A percentile compares a stretch with the other conserved stretches of the same genome.
Evolutionary conservation across 2,888 invertebrate species (phyloP).

Genomic region (Pollenia griseotomentosa): DNA sequence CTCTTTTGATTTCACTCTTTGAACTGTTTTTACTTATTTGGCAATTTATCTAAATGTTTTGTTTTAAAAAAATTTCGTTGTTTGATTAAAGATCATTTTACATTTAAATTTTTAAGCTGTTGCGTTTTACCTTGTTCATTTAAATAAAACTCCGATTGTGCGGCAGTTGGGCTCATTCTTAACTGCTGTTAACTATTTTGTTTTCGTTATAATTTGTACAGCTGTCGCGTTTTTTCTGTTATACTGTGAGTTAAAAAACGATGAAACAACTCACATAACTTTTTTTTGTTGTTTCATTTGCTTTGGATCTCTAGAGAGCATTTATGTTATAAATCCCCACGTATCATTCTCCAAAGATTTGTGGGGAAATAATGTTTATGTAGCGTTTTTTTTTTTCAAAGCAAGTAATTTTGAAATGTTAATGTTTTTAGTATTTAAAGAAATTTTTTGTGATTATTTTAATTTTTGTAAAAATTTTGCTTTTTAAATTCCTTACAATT

Average conservation of each 20-base stretch:
- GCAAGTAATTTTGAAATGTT: no score
- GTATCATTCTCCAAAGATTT: not conserved
- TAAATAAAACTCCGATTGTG: slow-evolving; percentile 49
- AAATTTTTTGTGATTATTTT: no score
- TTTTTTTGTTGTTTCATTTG: slow-evolving; percentile 25
- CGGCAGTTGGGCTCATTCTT: not conserved
- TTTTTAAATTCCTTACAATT: no score
- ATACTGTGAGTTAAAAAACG: slow-evolving; percentile 12
- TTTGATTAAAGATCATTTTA: slow-evolving; percentile 68
- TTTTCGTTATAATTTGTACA: slow-evolving; percentile 49
- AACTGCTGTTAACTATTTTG: slow-evolving; percentile 1
- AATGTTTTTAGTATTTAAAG: no score
- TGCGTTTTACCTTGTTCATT: slow-evolving; percentile 49
- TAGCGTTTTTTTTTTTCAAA: slow-evolving; percentile 36
- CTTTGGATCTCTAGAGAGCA: slow-evolving; percentile 60
- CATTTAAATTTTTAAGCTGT: not conserved
- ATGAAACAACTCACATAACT: not conserved
- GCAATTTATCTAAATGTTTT: slow-evolving; percentile 16
- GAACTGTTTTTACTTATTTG: slow-evolving; percentile 37
- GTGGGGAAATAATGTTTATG: slow-evolving; percentile 1
- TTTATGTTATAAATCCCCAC: not conserved
- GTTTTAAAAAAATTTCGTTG: slow-evolving; percentile 41
- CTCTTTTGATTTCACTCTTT: slow-evolving; percentile 4
- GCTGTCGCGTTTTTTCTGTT: slow-evolving; percentile 41
- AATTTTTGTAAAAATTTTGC: no score